phyloP scores from a whole-genome alignment of 2,888 invertebrate genomes.

The Lycophotia porphyrea region DNA sequence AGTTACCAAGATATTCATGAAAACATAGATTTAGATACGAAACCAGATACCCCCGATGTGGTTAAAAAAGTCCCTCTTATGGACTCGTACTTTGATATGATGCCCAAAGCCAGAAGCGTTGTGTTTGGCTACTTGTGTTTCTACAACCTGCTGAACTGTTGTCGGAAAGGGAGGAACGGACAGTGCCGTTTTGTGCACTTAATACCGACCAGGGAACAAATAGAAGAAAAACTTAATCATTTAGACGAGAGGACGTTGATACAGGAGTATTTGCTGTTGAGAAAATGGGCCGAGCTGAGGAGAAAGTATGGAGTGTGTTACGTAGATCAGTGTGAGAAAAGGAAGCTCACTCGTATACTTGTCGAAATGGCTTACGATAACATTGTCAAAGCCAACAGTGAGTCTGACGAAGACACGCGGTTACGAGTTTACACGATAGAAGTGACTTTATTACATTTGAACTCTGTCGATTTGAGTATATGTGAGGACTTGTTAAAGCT shows the following conservation, averaged over 20 bases:
- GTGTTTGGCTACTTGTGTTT: slow-evolving; percentile 77
- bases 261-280: slow-evolving; percentile 75
- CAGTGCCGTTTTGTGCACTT: slow-evolving; percentile 75
- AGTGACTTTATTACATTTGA: slow-evolving; percentile 75
- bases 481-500: slow-evolving; percentile 74
- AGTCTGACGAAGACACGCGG: slow-evolving; percentile 57
- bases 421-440: slow-evolving; percentile 72
- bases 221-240: slow-evolving; percentile 65
- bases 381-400: slow-evolving; percentile 54
- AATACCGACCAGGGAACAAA: slow-evolving; percentile 34
- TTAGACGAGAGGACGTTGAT: slow-evolving; percentile 71
- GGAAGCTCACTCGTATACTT: slow-evolving; percentile 74
- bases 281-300: slow-evolving; percentile 65
- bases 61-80: slow-evolving; percentile 47
- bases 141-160: slow-evolving; percentile 72
- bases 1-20: slow-evolving; percentile 47
- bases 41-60: slow-evolving; percentile 22
- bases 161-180: slow-evolving; percentile 63
- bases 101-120: slow-evolving; percentile 56
- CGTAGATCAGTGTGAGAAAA: slow-evolving; percentile 73
- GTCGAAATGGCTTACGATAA: slow-evolving; percentile 80
- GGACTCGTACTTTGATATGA: slow-evolving; percentile 52
- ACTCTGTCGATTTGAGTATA: slow-evolving; percentile 69
- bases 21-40: slow-evolving; percentile 46
- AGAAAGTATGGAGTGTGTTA: slow-evolving; percentile 72